Evolutionary conservation across 2,113 vertebrate species (phyloP).

Genomic region (Nothobranchius kuhntae): DNA sequence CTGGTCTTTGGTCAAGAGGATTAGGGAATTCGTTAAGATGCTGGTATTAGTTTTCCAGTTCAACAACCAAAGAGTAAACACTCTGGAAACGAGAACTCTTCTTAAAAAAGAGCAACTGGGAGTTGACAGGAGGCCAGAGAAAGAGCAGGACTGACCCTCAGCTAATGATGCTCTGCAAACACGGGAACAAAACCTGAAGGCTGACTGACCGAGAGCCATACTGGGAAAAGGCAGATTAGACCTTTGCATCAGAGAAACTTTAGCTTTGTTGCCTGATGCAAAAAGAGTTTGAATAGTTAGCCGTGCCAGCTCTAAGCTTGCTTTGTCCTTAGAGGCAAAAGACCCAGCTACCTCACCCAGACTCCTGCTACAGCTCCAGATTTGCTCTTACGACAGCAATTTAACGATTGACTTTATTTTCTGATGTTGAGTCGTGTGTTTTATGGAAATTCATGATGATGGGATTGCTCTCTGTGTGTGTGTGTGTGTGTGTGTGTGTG

Average conservation of each 20-base stretch:
- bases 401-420: constrained; percentile 75
- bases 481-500: constrained; percentile 8
- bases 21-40: constrained; percentile 71
- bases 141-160: constrained; percentile 60
- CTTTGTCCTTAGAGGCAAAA: constrained; percentile 78
- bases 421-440: constrained; percentile 41
- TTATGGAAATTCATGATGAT: constrained; percentile 36
- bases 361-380: constrained; percentile 66
- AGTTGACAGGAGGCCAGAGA: constrained; percentile 60
- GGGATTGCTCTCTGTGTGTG: constrained; percentile 20
- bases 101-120: constrained; percentile 66
- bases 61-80: constrained; percentile 65
- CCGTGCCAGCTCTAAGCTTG: constrained; percentile 55
- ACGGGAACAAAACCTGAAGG: constrained; percentile 55
- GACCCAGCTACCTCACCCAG: constrained; percentile 65
- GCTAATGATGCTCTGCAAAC: constrained; percentile 74
- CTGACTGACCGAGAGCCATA: constrained; percentile 51
- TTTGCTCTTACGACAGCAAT: constrained; percentile 62
- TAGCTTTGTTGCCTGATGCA: constrained; percentile 62
- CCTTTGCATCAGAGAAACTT: constrained; percentile 60
- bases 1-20: constrained; percentile 70
- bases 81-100: constrained; percentile 65
- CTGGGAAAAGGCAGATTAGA: constrained; percentile 75
- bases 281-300: constrained; percentile 63
- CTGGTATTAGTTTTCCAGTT: constrained; percentile 71